Conservation (phyloP, 2,113 vertebrate species). For the Syrrhaptes paradoxus region DNA sequence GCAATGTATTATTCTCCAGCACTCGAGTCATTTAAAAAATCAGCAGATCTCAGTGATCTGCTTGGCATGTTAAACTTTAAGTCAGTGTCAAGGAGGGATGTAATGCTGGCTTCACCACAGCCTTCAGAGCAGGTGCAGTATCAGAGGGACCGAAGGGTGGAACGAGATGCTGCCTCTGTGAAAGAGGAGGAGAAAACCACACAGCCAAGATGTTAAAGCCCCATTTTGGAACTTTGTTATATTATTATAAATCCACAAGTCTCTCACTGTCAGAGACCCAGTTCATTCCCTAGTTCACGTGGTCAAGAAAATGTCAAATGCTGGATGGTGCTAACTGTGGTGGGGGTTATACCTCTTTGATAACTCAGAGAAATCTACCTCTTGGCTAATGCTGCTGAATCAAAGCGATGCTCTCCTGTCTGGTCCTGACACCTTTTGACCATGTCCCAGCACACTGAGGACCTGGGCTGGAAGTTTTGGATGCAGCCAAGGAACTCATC, state of each 20-base stretch:
- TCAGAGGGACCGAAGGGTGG: not conserved
- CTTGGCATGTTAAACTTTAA: conserved; percentile 43
- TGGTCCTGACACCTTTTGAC: not conserved
- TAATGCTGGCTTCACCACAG: not conserved
- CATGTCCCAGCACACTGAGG: not conserved
- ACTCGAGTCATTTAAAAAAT: conserved; percentile 48
- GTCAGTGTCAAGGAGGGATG: not conserved
- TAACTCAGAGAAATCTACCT: not conserved
- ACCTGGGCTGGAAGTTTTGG: not conserved
- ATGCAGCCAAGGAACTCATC: not conserved
- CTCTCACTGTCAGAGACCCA: not conserved
- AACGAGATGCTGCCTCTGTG: not conserved
- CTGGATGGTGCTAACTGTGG: not conserved
- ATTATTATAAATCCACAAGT: not conserved
- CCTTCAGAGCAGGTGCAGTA: not conserved
- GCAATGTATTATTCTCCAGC: conserved; percentile 47
- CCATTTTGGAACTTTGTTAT: not conserved
- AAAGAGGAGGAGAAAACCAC: not conserved
- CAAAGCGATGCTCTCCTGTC: not conserved
- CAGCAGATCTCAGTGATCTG: conserved; percentile 28
- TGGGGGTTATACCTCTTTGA: not conserved
- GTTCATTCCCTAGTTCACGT: not conserved
- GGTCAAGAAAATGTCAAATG: not conserved
- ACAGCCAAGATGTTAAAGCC: not conserved
- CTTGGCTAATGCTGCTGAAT: not conserved